A percentile compares a stretch with the other conserved stretches of the same genome.
These are phyloP conservation scores for Dinothrombium tinctorium DNA, from an alignment of 1,140 invertebrate species.

Conservation along the genomic window DNA sequence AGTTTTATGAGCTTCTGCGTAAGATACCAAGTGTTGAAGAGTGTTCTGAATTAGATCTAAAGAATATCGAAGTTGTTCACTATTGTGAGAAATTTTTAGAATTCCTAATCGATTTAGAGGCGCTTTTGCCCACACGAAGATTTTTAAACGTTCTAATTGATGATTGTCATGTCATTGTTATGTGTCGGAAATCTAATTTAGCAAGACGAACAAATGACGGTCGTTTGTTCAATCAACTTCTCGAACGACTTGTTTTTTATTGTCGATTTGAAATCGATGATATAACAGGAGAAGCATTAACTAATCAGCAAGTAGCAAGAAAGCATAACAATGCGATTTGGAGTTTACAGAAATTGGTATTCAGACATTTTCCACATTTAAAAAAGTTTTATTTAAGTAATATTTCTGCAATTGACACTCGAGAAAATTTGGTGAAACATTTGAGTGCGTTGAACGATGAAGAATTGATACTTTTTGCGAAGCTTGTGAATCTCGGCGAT, in stretches of 20 bases:
- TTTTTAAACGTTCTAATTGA: slow-evolving; percentile 93
- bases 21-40: slow-evolving; percentile 29
- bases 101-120: slow-evolving; percentile 84
- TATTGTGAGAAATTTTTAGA: slow-evolving; percentile 93
- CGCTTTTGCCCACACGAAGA: slow-evolving; percentile 70
- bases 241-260: slow-evolving; percentile 92
- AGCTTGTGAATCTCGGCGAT: slow-evolving; percentile 9
- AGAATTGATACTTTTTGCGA: slow-evolving; percentile 53
- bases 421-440: slow-evolving; percentile 57
- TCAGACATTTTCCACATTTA: slow-evolving; percentile 68
- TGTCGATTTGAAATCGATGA: slow-evolving; percentile 94
- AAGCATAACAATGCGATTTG: slow-evolving; percentile 76
- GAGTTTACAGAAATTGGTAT: slow-evolving; percentile 69
- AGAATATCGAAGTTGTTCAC: slow-evolving; percentile 34
- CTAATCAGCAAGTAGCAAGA: slow-evolving; percentile 74
- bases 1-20: slow-evolving; percentile 64
- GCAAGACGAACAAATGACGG: slow-evolving; percentile 46
- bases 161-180: slow-evolving; percentile 75
- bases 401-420: slow-evolving; percentile 76
- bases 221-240: slow-evolving; percentile 63
- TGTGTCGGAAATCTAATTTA: slow-evolving; percentile 56
- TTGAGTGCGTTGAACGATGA: slow-evolving; percentile 52
- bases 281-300: slow-evolving; percentile 75
- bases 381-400: slow-evolving; percentile 69
- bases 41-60: slow-evolving; percentile 21